Evolutionary conservation across 2,113 vertebrate genomes (phyloP), one percentile per base, ranked within the genome.

Genomic region (Hippocampus barbouri): DNA sequence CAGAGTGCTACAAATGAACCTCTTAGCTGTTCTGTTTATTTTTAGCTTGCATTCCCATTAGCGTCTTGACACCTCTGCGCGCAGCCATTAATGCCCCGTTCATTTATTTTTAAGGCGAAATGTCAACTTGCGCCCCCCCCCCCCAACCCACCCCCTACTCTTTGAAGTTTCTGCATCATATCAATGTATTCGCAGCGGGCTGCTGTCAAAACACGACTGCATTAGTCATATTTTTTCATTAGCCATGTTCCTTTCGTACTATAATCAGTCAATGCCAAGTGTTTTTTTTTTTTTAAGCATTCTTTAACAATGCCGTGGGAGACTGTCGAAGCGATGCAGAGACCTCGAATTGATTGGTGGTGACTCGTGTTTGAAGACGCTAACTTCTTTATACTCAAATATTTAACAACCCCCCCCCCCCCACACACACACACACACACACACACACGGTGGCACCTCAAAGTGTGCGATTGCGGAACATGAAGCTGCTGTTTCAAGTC

Each of bases 201-300:
- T 41, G 49, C 68, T 54, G 38, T 73, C 67, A 76, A 76, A 74
- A 60, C 30, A 60, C 70, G 54, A 57, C 49, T 21, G 66, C 64
- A 72, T 88, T 81, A 80, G 71, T 85, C 63, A 70, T 82, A 78
- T 2, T 43, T 70, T 61, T 82, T 77, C 51, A 79, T 80, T 76
- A 76, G 66, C 45, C 20, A 5, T 47, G n/a, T 61, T 79, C 14
- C 62, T 77, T 71, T 74, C 63, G 38, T n/a, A 23, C 70, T 84
- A 66, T 75, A 41, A 73, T 74, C 70, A 75, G 14, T 73, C 54
- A 20, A 14, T 53, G 41, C 75, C 59, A 80, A 38, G 14, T 76
- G 72, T 70, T 66, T 68, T 14, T 15, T 45, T 45, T 45, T 45
- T 9, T 12, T 25, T 25, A 10, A 14, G 12, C 12, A 51, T 70